A percentile compares a stretch with the other conserved stretches of the same genome.
These are phyloP conservation scores for Atta colombica DNA, from an alignment of 1,140 invertebrate genomes.

Conservation along the genomic window DNA sequence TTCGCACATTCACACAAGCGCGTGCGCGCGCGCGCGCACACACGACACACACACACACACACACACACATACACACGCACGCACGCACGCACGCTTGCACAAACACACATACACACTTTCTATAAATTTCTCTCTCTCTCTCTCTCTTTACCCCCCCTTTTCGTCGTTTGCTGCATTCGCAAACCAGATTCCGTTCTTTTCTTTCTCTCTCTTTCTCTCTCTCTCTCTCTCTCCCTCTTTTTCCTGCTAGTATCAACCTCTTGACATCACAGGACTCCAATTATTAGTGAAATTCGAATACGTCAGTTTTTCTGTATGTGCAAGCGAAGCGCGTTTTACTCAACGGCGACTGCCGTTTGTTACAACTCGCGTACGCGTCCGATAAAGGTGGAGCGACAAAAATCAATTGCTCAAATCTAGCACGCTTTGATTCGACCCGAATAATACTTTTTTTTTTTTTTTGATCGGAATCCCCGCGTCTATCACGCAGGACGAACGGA, in stretches of 20 bases:
- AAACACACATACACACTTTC: too few species aligned
- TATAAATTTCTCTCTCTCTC: background rate
- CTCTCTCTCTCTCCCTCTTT: slow-evolving; percentile 18
- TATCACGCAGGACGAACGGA: slow-evolving; percentile 66
- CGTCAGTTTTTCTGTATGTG: slow-evolving; percentile 24
- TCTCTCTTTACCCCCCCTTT: background rate
- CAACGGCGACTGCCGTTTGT: background rate
- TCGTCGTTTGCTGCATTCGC: background rate
- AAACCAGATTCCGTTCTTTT: background rate
- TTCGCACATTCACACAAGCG: background rate
- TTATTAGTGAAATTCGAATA: slow-evolving; percentile 9
- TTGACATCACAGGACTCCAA: slow-evolving; percentile 37
- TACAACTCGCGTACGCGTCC: background rate
- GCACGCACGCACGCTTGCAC: background rate
- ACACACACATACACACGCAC: background rate
- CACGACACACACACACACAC: background rate
- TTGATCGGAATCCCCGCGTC: slow-evolving; percentile 34
- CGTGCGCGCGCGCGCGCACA: background rate
- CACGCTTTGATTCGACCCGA: background rate
- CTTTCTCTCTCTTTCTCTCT: background rate
- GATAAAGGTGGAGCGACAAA: slow-evolving; percentile 47
- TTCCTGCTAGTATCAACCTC: slow-evolving; percentile 19
- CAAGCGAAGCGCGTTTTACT: background rate
- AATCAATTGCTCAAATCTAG: slow-evolving; percentile 72
- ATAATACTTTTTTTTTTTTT: slow-evolving; percentile 46